A percentile compares a stretch with the other conserved stretches of the same genome.
phyloP scores from a whole-genome alignment of 2,113 vertebrate species.

The Channa maculata region DNA sequence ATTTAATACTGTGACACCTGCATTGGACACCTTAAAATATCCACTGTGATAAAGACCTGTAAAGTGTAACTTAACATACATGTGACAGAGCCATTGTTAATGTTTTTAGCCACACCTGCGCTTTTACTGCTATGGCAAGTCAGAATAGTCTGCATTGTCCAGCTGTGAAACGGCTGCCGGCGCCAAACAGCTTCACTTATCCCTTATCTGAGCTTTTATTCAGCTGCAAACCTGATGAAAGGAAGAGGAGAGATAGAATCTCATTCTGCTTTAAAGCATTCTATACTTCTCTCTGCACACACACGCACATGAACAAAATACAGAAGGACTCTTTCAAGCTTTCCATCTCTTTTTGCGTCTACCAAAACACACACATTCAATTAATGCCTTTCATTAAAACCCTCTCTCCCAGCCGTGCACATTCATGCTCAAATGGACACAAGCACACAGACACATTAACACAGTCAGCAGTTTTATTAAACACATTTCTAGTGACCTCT shows the following conservation, averaged over 20 bases:
- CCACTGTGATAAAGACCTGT: background rate
- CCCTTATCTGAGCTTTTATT: conserved; percentile 54
- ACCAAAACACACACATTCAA: conserved; percentile 27
- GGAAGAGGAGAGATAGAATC: conserved; percentile 53
- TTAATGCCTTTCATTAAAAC: conserved; percentile 18
- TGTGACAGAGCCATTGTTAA: conserved; percentile 8
- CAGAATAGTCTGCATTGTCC: conserved; percentile 10
- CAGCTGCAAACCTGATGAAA: conserved; percentile 59
- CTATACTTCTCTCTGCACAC: conserved; percentile 19
- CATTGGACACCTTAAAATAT: background rate
- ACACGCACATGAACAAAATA: conserved; percentile 8
- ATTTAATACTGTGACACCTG: conserved; percentile 1
- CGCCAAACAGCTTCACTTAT: conserved; percentile 54
- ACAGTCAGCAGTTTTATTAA: conserved; percentile 50
- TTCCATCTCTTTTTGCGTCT: background rate
- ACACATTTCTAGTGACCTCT: conserved; percentile 51
- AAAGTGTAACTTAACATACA: background rate
- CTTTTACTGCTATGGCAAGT: conserved; percentile 7
- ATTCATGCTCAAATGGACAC: conserved; percentile 38
- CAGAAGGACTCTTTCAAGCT: background rate
- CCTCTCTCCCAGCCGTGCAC: background rate
- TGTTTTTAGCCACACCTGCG: background rate
- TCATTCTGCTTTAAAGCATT: conserved; percentile 55
- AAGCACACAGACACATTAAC: conserved; percentile 44
- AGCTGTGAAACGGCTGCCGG: conserved; percentile 22